Conservation (phyloP, 2,888 invertebrate species). For the Coleophora deauratella region DNA sequence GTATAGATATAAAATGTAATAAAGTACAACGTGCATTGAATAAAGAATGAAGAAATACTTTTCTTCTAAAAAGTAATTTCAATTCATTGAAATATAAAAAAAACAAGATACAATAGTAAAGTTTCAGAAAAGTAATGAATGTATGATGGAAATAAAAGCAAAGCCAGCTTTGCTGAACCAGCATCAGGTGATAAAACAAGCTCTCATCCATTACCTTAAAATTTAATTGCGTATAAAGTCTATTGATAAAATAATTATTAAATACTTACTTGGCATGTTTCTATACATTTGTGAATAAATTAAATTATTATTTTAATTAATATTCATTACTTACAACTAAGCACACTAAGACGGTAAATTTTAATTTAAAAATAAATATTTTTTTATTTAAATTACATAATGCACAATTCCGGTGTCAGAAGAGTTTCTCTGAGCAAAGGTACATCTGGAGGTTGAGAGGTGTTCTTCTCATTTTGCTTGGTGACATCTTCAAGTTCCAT, state of each 20-base stretch:
- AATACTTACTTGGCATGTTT: constrained; percentile 35
- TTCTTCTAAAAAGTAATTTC: constrained; percentile 48
- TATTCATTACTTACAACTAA: constrained; percentile 2
- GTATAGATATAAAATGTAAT: background rate
- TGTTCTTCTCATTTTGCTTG: constrained; percentile 8
- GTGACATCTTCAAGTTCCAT: constrained; percentile 3
- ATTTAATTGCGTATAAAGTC: constrained; percentile 4
- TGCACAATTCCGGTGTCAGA: constrained; percentile 34
- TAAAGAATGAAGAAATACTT: constrained; percentile 43
- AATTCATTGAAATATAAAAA: constrained; percentile 6
- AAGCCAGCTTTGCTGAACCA: constrained; percentile 23
- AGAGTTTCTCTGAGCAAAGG: constrained; percentile 21
- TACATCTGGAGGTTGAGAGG: constrained; percentile 11
- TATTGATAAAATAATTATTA: constrained; percentile 10
- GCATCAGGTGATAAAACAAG: background rate
- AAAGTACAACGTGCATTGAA: constrained; percentile 7
- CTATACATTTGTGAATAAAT: constrained; percentile 45
- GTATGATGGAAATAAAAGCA: constrained; percentile 8
- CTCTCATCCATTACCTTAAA: constrained; percentile 10
- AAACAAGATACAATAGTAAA: constrained; percentile 1
- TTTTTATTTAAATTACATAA: constrained; percentile 23
- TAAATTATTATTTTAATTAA: too few relatives aligned
- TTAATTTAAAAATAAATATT: constrained; percentile 2
- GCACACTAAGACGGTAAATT: too few relatives aligned
- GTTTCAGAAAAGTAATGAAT: too few relatives aligned